Percentiles rank a stretch among this genome's conserved stretches.
These are phyloP conservation scores for Salvelinus alpinus DNA, from an alignment of 2,113 vertebrate species.

Conservation along the genomic window DNA sequence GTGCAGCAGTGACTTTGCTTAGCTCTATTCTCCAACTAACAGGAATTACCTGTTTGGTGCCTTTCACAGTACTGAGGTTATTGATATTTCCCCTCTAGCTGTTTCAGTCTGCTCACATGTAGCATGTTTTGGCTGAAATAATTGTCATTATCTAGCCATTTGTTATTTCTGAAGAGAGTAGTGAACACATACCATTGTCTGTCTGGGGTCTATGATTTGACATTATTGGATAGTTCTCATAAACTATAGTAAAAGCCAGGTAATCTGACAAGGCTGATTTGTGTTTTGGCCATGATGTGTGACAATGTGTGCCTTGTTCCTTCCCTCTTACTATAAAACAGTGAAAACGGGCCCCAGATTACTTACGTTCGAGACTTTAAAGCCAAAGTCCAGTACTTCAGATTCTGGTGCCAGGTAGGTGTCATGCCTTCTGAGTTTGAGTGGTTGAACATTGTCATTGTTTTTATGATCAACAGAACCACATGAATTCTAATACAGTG, in stretches of 20 bases:
- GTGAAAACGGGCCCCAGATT: conserved; percentile 97
- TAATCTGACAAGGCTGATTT: no score
- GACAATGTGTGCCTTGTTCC: not conserved
- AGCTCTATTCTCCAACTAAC: not conserved
- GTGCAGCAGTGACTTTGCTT: not conserved
- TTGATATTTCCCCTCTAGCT: no score
- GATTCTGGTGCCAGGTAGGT: conserved; percentile 98
- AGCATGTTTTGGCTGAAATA: no score
- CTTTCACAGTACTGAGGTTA: no score
- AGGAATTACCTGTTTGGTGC: not conserved
- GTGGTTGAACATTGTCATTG: not conserved
- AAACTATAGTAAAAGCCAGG: no score
- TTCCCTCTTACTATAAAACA: conserved; percentile 47
- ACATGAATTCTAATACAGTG: no score
- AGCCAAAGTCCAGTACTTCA: conserved; percentile 97
- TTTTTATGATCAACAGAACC: not conserved
- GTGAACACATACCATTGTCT: no score
- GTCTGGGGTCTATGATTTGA: no score
- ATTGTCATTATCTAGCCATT: no score
- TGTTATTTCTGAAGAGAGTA: not conserved
- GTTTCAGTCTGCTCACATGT: not conserved
- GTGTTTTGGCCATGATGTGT: not conserved
- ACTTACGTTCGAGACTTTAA: conserved; percentile 98
- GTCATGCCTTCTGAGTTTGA: not conserved
- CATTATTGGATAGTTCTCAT: no score